These are phyloP conservation scores for Drosophila melanica DNA, from an alignment of 1,140 invertebrate genomes.

Conservation along the genomic window DNA sequence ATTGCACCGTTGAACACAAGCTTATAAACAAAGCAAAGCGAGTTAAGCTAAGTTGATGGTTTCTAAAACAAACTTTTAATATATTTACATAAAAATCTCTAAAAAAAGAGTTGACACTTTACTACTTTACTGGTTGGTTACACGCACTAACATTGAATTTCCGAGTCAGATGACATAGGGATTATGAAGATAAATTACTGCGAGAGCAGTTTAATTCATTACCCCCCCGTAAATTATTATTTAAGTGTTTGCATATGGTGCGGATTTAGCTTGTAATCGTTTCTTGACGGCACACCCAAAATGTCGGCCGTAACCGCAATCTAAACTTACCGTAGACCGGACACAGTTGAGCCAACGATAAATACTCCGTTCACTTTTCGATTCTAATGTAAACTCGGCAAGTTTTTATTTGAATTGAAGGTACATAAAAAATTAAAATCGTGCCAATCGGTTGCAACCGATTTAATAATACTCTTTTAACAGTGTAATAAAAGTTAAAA, in stretches of 20 bases:
- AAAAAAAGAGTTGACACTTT: no score
- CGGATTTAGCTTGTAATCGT: constrained; percentile 17
- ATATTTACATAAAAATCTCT: no score
- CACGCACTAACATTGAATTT: no score
- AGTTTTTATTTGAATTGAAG: constrained; percentile 19
- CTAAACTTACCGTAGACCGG: constrained; percentile 20
- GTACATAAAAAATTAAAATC: not conserved
- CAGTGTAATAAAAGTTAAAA: no score
- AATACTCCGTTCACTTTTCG: constrained; percentile 63
- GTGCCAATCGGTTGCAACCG: not conserved
- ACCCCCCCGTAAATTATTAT: constrained; percentile 26
- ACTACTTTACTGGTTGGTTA: no score
- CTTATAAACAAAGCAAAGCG: not conserved
- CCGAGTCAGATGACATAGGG: constrained; percentile 8
- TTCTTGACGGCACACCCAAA: constrained; percentile 61
- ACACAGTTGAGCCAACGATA: constrained; percentile 30
- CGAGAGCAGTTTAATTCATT: not conserved
- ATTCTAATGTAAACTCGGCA: constrained; percentile 56
- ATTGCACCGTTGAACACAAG: not conserved
- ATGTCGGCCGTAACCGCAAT: constrained; percentile 24
- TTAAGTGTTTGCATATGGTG: constrained; percentile 19
- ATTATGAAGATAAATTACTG: constrained; percentile 27
- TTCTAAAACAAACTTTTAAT: no score
- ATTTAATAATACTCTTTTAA: not conserved
- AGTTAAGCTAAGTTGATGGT: not conserved